Evolutionary conservation across 1,140 invertebrate species (phyloP).

Genomic region (Batillaria attramentaria): DNA sequence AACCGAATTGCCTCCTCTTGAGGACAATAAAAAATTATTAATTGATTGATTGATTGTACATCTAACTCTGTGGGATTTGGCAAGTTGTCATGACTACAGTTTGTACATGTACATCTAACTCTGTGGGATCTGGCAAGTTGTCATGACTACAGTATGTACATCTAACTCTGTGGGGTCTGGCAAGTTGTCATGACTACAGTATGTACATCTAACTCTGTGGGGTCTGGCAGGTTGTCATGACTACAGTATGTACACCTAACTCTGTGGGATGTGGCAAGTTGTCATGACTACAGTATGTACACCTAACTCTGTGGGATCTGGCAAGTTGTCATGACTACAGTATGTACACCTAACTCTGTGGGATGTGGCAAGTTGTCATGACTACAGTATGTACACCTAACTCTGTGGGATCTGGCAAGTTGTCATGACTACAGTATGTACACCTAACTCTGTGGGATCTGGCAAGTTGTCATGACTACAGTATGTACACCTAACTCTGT

Average conservation of each 20-base stretch:
- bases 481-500: too few relatives aligned
- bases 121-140: not conserved
- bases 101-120: not conserved
- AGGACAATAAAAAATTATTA: too few relatives aligned
- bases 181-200: slow-evolving; percentile 49
- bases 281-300: not conserved
- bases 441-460: slow-evolving; percentile 7
- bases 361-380: slow-evolving; percentile 79
- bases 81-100: slow-evolving; percentile 49
- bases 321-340: too few relatives aligned
- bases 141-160: too few relatives aligned
- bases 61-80: slow-evolving; percentile 89
- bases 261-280: slow-evolving; percentile 83
- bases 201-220: not conserved
- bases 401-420: not conserved
- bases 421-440: too few relatives aligned
- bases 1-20: too few relatives aligned
- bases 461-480: not conserved
- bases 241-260: too few relatives aligned
- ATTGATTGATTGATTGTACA: too few relatives aligned
- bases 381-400: not conserved
- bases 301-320: not conserved
- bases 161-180: slow-evolving; percentile 89
- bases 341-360: slow-evolving; percentile 92
- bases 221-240: not conserved